phyloP scores from a whole-genome alignment of 2,797 vertebrate species.

The Halcyon chelicuti region DNA sequence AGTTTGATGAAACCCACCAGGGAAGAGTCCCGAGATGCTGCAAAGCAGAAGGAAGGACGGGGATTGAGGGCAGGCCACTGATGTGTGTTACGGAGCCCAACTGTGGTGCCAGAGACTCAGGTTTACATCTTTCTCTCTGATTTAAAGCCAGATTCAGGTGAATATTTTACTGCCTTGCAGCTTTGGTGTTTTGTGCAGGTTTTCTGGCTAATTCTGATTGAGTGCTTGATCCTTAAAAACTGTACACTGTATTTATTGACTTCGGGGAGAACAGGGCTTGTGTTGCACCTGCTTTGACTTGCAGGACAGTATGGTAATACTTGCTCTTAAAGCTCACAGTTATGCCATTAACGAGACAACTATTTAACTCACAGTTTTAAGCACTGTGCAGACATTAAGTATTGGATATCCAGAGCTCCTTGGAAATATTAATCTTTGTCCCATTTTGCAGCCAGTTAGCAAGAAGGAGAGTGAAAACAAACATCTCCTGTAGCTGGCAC shows the following conservation, averaged over 20 bases:
- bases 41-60: background rate
- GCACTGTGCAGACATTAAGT: constrained; percentile 16
- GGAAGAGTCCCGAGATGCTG: background rate
- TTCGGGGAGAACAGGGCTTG: background rate
- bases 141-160: background rate
- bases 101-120: background rate
- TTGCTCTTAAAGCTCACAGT: background rate
- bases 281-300: background rate
- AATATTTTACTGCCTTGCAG: background rate
- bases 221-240: background rate
- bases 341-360: background rate
- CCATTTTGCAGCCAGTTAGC: background rate
- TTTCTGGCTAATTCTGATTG: background rate
- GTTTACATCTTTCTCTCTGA: background rate
- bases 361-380: background rate
- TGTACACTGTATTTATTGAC: background rate
- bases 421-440: background rate
- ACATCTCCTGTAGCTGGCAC: background rate
- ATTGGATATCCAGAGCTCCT: background rate
- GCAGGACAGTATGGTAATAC: background rate
- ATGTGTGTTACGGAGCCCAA: background rate
- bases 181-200: background rate
- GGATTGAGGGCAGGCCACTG: background rate
- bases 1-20: background rate
- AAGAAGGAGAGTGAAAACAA: constrained; percentile 6